Evolutionary conservation across 2,797 vertebrate genomes (phyloP).

Genomic region (Amazonetta brasiliensis): DNA sequence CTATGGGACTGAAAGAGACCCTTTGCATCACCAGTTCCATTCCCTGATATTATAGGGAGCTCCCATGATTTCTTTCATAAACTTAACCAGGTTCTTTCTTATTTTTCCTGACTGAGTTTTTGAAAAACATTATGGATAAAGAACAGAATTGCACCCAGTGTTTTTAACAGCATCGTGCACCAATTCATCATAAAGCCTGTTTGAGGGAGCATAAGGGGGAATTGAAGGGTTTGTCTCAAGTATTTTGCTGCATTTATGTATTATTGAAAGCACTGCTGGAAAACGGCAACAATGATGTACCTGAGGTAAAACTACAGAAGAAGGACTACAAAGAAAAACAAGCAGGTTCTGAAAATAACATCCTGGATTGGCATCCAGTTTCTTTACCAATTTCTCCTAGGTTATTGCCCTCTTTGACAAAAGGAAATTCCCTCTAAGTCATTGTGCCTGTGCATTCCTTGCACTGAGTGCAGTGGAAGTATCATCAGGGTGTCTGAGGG

Average conservation of each 20-base stretch:
- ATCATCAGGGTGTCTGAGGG: not conserved
- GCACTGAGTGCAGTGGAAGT: not conserved
- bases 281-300: not conserved
- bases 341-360: not conserved
- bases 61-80: not conserved
- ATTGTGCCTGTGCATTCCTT: not conserved
- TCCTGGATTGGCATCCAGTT: not conserved
- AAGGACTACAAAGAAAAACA: not conserved
- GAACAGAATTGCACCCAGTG: not conserved
- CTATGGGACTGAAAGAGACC: not conserved
- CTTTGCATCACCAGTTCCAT: not conserved
- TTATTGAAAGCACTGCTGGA: not conserved
- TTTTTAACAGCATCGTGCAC: not conserved
- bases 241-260: not conserved
- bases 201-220: not conserved
- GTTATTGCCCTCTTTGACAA: not conserved
- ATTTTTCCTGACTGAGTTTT: not conserved
- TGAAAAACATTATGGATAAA: not conserved
- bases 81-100: not conserved
- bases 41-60: not conserved
- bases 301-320: not conserved
- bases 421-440: not conserved
- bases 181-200: not conserved
- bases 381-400: not conserved
- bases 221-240: not conserved